phyloP scores from a whole-genome alignment of 2,797 vertebrate genomes.

The Rhyacichthys aspro region DNA sequence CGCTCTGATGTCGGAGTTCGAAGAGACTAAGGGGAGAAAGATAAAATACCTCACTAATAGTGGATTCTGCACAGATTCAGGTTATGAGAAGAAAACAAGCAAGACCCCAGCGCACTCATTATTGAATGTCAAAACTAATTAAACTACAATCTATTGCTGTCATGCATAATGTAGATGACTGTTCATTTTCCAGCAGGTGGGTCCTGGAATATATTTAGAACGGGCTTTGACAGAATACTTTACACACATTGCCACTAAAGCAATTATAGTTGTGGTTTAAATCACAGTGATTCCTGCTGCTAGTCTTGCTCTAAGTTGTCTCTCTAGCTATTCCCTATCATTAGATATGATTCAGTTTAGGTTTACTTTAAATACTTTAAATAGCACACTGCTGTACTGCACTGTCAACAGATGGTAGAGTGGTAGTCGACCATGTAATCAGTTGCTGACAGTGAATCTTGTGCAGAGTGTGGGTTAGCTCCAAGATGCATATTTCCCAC shows the following conservation, averaged over 20 bases:
- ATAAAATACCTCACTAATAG: conserved; percentile 56
- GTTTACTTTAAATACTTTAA: background rate
- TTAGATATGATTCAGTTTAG: too few species aligned
- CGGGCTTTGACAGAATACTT: conserved; percentile 2
- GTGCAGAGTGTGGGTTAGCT: conserved; percentile 6
- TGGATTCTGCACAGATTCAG: conserved; percentile 15
- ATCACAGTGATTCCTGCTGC: background rate
- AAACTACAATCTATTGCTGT: conserved; percentile 22
- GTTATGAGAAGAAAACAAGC: conserved; percentile 21
- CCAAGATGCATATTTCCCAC: background rate
- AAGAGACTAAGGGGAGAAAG: conserved; percentile 33
- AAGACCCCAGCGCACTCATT: conserved; percentile 6
- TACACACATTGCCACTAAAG: background rate
- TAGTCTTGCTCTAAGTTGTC: background rate
- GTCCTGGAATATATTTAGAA: conserved; percentile 9
- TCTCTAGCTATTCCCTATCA: background rate
- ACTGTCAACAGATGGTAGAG: conserved; percentile 3
- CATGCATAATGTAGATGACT: background rate
- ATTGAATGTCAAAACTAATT: conserved; percentile 28
- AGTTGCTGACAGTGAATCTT: background rate
- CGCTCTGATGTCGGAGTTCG: conserved; percentile 36
- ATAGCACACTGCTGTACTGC: too few species aligned
- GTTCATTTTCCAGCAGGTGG: conserved; percentile 21
- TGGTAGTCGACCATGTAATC: background rate
- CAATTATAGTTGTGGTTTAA: conserved; percentile 1